Percentiles rank a stretch among this genome's conserved stretches.
Evolutionary conservation across 1,140 invertebrate species (phyloP).

Genomic region (Papilio polytes): DNA sequence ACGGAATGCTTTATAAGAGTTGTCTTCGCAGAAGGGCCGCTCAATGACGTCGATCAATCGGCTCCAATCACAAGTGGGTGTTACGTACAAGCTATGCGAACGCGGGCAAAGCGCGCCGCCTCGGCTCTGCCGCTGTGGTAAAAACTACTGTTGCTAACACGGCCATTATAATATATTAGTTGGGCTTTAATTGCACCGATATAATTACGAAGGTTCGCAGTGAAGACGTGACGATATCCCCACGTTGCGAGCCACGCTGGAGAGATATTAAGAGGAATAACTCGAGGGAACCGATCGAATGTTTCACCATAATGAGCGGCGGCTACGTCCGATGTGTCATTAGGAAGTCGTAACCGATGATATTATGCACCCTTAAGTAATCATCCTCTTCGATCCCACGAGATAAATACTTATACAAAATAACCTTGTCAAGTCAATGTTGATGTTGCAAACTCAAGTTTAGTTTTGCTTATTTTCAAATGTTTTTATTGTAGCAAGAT

Average conservation of each 20-base stretch:
- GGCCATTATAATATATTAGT: slow-evolving; percentile 84
- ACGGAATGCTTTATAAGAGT: slow-evolving; percentile 36
- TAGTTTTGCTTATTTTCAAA: slow-evolving; percentile 14
- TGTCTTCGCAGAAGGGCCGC: slow-evolving; percentile 29
- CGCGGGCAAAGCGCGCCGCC: slow-evolving; percentile 62
- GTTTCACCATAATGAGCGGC: slow-evolving; percentile 78
- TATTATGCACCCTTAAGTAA: slow-evolving; percentile 73
- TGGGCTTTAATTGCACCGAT: slow-evolving; percentile 79
- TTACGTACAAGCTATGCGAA: slow-evolving; percentile 60
- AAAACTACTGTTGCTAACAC: slow-evolving; percentile 77
- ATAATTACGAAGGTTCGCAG: slow-evolving; percentile 76
- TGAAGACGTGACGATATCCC: slow-evolving; percentile 81
- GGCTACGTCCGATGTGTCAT: slow-evolving; percentile 79
- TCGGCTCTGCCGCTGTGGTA: slow-evolving; percentile 68
- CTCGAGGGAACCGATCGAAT: slow-evolving; percentile 78
- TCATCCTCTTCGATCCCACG: slow-evolving; percentile 55
- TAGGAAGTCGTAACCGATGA: slow-evolving; percentile 79
- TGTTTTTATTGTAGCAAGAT: slow-evolving; percentile 28
- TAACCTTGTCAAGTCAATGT: slow-evolving; percentile 46
- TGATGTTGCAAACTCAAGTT: slow-evolving; percentile 21
- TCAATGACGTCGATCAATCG: slow-evolving; percentile 53
- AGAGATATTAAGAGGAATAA: slow-evolving; percentile 81
- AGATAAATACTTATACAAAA: slow-evolving; percentile 66
- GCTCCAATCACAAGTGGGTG: slow-evolving; percentile 62
- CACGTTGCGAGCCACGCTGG: slow-evolving; percentile 67